These are phyloP conservation scores for Macrosoma leucophasiata DNA, from an alignment of 2,888 invertebrate species.

Conservation along the genomic window DNA sequence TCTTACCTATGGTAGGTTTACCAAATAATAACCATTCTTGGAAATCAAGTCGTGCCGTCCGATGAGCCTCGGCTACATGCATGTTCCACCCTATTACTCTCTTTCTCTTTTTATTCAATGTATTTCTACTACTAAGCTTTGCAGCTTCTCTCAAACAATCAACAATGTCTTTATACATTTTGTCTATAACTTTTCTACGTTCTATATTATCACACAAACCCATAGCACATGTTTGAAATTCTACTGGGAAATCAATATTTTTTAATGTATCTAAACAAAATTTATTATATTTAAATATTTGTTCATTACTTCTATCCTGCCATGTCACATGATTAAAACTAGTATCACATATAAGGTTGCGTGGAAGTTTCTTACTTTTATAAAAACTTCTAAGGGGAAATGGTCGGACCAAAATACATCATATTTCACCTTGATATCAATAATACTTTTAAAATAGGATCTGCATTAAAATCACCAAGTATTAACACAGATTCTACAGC, in stretches of 20 bases:
- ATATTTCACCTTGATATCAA: too few relatives aligned
- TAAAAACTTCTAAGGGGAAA: too few relatives aligned
- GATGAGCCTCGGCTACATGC: slow-evolving; percentile 21
- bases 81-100: slow-evolving; percentile 23
- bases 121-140: background rate
- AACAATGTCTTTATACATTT: slow-evolving; percentile 20
- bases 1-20: slow-evolving; percentile 11
- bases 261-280: slow-evolving; percentile 12
- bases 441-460: too few relatives aligned
- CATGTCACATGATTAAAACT: slow-evolving; percentile 12
- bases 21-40: slow-evolving; percentile 19
- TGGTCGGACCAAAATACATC: too few relatives aligned
- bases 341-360: background rate
- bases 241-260: slow-evolving; percentile 14
- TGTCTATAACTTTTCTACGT: slow-evolving; percentile 17
- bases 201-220: slow-evolving; percentile 9
- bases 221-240: slow-evolving; percentile 14
- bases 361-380: too few relatives aligned
- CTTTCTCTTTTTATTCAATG: background rate
- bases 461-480: slow-evolving; percentile 27
- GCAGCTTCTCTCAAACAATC: slow-evolving; percentile 12
- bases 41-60: slow-evolving; percentile 20
- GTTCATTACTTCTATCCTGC: slow-evolving; percentile 16
- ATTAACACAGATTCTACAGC: slow-evolving; percentile 20
- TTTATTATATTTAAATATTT: slow-evolving; percentile 11